phyloP scores from a whole-genome alignment of 2,888 invertebrate species.

The Acanthosepion pharaonis region DNA sequence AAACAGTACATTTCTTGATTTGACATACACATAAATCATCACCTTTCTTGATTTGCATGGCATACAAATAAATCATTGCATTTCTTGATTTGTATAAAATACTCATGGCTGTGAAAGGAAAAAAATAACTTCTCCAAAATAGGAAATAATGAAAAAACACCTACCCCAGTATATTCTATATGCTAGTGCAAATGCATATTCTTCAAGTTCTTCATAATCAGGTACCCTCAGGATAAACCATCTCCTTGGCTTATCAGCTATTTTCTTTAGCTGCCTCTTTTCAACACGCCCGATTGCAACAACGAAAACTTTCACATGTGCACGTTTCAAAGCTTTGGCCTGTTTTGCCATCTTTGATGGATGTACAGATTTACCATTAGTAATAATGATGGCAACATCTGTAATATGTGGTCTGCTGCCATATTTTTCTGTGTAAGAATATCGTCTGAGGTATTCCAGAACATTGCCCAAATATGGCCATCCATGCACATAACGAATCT shows the following conservation, averaged over 20 bases:
- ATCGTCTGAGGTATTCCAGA: background rate
- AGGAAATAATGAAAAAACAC: no score
- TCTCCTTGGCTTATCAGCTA: background rate
- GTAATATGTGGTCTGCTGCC: background rate
- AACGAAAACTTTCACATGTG: background rate
- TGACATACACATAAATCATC: no score
- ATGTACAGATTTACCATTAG: background rate
- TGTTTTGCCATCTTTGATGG: background rate
- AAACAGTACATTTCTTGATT: no score
- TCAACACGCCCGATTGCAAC: background rate
- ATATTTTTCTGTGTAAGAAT: background rate
- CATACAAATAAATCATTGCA: no score
- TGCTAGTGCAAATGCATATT: no score
- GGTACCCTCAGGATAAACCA: background rate
- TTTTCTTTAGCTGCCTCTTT: background rate
- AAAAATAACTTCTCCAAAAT: no score
- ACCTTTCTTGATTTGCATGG: no score
- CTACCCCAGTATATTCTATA: no score
- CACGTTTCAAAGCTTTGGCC: background rate
- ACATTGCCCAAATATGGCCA: background rate
- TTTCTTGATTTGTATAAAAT: no score
- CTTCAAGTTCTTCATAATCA: background rate
- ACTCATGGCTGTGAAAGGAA: no score
- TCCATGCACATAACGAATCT: background rate
- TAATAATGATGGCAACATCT: background rate